Evolutionary conservation across 2,113 vertebrate genomes (phyloP).

Genomic region (Ceratotherium simum): DNA sequence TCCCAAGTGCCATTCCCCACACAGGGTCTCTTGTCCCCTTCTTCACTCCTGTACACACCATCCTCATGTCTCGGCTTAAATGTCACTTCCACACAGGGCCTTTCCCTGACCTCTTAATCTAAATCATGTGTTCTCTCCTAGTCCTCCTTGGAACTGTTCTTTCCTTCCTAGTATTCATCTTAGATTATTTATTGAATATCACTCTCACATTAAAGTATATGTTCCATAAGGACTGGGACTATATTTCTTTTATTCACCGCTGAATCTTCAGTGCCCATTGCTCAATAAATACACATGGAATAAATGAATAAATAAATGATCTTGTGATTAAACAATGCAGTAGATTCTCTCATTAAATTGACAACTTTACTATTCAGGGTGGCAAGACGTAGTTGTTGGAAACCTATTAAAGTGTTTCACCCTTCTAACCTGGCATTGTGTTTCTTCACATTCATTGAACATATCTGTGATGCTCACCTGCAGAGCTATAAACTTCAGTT

Average conservation of each 20-base stretch:
- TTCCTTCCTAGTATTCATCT: slow-evolving; percentile 4
- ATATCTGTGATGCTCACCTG: slow-evolving; percentile 16
- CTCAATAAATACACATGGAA: slow-evolving; percentile 19
- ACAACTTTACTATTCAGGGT: neutral
- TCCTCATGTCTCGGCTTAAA: neutral
- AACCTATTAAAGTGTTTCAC: slow-evolving; percentile 40
- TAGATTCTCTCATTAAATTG: slow-evolving; percentile 22
- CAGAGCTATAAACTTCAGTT: slow-evolving; percentile 55
- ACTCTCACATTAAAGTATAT: neutral
- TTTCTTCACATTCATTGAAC: slow-evolving; percentile 46
- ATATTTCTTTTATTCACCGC: slow-evolving; percentile 36
- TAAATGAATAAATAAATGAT: slow-evolving; percentile 17
- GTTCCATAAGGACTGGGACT: neutral
- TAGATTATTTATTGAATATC: neutral
- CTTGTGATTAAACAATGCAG: neutral
- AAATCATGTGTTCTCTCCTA: neutral
- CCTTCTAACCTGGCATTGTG: neutral
- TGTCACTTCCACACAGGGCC: neutral
- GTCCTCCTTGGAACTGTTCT: neutral
- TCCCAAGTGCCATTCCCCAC: neutral
- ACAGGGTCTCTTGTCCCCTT: neutral
- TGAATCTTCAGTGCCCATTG: neutral
- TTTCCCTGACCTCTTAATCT: slow-evolving; percentile 21
- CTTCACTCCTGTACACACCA: neutral
- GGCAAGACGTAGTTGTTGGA: slow-evolving; percentile 24